These are phyloP conservation scores for Lydus trimaculatus DNA, from an alignment of 2,888 invertebrate species.

Conservation along the genomic window DNA sequence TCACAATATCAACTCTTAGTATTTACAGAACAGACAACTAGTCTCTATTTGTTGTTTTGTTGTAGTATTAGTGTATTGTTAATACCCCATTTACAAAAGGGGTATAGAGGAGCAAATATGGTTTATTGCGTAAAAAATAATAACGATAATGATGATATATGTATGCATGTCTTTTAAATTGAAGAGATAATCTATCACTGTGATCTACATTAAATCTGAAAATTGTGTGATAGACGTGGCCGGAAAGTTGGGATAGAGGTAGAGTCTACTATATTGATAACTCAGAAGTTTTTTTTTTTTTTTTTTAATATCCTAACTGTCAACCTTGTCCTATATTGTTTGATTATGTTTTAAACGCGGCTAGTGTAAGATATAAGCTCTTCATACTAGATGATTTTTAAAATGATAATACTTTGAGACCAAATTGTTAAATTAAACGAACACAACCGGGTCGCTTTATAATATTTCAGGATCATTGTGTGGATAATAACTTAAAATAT, in stretches of 20 bases:
- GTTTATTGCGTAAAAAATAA: not conserved
- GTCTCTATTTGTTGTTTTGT: constrained; percentile 27
- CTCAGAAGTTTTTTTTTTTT: not conserved
- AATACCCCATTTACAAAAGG: constrained; percentile 21
- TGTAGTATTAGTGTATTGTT: constrained; percentile 23
- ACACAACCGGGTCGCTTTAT: too few relatives aligned
- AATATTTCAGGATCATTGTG: too few relatives aligned
- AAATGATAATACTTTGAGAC: not conserved
- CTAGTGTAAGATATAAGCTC: not conserved
- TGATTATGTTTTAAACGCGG: not conserved
- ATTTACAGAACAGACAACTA: constrained; percentile 14
- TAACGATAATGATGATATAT: not conserved
- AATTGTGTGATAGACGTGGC: constrained; percentile 4
- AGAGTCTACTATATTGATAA: not conserved
- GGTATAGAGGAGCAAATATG: constrained; percentile 10
- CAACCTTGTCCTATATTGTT: constrained; percentile 16
- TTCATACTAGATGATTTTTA: not conserved
- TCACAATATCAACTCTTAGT: constrained; percentile 23
- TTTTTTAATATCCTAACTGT: constrained; percentile 29
- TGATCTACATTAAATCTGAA: constrained; percentile 21
- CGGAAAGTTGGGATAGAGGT: not conserved
- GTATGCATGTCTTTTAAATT: not conserved
- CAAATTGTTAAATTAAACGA: not conserved
- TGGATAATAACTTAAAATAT: too few relatives aligned
- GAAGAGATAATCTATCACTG: constrained; percentile 19